Conservation (phyloP, 2,797 vertebrate species). For the Sphenopsis melanotis region DNA sequence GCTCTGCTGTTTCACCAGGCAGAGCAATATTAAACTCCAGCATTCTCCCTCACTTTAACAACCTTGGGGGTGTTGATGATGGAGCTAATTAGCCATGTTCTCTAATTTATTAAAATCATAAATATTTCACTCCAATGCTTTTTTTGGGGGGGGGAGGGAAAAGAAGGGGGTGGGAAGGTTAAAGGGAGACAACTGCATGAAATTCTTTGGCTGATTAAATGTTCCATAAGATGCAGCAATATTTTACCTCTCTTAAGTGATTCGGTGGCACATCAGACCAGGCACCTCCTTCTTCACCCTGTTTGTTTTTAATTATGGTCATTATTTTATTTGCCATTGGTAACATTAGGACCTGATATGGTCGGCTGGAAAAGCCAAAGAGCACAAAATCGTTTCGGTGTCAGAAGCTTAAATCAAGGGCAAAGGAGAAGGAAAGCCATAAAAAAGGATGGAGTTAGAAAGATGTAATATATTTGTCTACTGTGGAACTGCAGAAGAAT, state of each 20-base stretch:
- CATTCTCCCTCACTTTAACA: not conserved
- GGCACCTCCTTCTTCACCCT: conserved; percentile 9
- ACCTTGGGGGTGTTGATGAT: conserved; percentile 47
- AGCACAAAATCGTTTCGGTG: not conserved
- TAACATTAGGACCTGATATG: not conserved
- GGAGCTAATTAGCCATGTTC: conserved; percentile 68
- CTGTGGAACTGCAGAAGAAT: not conserved
- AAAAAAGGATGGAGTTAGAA: not conserved
- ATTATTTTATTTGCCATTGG: conserved; percentile 22
- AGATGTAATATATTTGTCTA: not conserved
- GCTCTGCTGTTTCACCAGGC: not conserved
- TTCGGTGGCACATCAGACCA: not conserved
- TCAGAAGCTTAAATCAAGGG: not conserved
- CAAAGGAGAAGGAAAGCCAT: not conserved
- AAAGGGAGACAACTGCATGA: conserved; percentile 43
- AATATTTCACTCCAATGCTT: conserved; percentile 60
- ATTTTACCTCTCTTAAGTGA: conserved; percentile 48
- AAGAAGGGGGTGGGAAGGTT: conserved; percentile 10
- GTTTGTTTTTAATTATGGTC: conserved; percentile 62
- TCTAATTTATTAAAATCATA: conserved; percentile 75
- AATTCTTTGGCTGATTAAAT: conserved; percentile 64
- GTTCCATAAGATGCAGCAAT: conserved; percentile 9
- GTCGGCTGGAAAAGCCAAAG: conserved; percentile 5
- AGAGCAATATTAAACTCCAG: not conserved
- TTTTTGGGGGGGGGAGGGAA: not conserved